Percentiles rank a stretch among this genome's conserved stretches.
phyloP scores from a whole-genome alignment of 2,888 invertebrate species.

The Ochlodes sylvanus region DNA sequence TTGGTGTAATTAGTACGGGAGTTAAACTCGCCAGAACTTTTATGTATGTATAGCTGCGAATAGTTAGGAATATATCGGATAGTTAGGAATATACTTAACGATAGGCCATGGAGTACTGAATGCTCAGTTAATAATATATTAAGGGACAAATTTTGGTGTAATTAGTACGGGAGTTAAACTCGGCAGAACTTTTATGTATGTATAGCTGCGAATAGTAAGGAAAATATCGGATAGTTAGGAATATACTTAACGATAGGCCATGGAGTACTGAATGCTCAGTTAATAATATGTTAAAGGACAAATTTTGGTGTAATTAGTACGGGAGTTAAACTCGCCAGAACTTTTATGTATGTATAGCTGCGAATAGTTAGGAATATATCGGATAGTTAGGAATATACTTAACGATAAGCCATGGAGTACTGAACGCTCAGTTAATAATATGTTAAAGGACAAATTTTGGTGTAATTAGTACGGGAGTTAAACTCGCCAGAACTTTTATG shows the following conservation, averaged over 20 bases:
- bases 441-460: no score
- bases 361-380: no score
- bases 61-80: no score
- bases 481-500: constrained; percentile 13
- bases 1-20: no score
- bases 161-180: constrained; percentile 22
- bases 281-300: no score
- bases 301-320: no score
- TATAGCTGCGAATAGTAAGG: constrained; percentile 5
- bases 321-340: constrained; percentile 10
- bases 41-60: constrained; percentile 22
- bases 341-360: constrained; percentile 26
- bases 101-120: not conserved
- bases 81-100: not conserved
- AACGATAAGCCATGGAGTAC: not conserved
- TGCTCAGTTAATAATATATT: no score
- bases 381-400: no score
- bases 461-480: constrained; percentile 25
- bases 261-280: no score
- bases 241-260: not conserved
- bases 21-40: constrained; percentile 9
- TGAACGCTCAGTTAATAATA: no score
- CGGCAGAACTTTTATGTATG: constrained; percentile 14
- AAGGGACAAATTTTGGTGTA: no score
- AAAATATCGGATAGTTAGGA: no score